Conservation (phyloP, 37 sponge, comb jelly and placozoan species). For the Spongilla lacustris region DNA sequence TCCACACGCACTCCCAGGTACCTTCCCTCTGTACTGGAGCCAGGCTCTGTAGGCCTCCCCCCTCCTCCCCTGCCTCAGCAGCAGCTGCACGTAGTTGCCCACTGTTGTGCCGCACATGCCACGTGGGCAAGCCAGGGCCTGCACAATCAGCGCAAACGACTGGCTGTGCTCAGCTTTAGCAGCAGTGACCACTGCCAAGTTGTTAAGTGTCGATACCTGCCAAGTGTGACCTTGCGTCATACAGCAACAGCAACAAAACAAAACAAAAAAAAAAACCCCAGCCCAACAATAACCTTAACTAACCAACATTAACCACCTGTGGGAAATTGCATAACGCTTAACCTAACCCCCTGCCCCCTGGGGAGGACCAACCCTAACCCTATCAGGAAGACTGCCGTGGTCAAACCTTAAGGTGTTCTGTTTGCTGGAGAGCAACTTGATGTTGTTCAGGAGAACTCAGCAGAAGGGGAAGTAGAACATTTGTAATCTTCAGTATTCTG, state of each 20-base stretch:
- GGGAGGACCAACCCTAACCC: too few species aligned
- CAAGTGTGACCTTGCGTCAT: too few species aligned
- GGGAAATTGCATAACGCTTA: too few species aligned
- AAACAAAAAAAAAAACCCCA: too few species aligned
- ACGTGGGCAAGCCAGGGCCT: neutral
- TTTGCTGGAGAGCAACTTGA: neutral
- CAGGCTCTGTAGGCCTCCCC: neutral
- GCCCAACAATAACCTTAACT: too few species aligned
- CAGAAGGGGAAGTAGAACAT: neutral
- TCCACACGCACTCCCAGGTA: neutral
- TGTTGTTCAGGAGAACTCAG: neutral
- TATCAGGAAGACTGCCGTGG: too few species aligned
- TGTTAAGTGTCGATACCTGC: neutral
- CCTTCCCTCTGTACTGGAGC: neutral
- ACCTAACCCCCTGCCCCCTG: too few species aligned
- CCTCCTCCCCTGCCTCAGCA: neutral
- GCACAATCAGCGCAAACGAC: neutral
- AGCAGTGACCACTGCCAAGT: neutral
- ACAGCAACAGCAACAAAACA: too few species aligned
- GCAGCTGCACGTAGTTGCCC: neutral
- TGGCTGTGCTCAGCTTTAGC: neutral
- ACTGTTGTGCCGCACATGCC: neutral
- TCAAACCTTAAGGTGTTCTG: neutral
- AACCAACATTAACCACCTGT: too few species aligned
- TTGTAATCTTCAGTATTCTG: neutral